A percentile compares a stretch with the other conserved stretches of the same genome.
Conservation (phyloP, 2,888 invertebrate genomes). For the Dilophus febrilis region DNA sequence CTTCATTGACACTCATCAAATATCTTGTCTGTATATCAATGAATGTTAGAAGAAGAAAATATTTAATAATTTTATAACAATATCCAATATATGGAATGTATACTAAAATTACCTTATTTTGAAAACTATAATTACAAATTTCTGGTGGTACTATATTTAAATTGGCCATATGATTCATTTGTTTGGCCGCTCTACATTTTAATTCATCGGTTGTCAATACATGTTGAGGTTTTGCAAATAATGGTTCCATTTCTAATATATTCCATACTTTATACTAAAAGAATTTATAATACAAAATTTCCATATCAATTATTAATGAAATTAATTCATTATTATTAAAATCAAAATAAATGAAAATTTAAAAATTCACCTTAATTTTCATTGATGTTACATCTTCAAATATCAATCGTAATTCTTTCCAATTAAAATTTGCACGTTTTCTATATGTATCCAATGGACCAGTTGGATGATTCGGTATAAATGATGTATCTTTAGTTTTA, state of each 20-base stretch:
- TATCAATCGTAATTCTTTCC: slow-evolving; percentile 66
- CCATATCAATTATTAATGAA: no score
- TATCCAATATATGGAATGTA: slow-evolving; percentile 5
- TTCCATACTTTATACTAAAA: slow-evolving; percentile 62
- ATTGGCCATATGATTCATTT: slow-evolving; percentile 47
- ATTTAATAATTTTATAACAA: background rate
- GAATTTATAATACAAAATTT: no score
- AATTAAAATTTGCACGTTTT: slow-evolving; percentile 63
- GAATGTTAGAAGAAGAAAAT: slow-evolving; percentile 2
- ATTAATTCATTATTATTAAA: no score
- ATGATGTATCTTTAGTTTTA: slow-evolving; percentile 33
- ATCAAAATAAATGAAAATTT: no score
- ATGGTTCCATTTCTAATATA: slow-evolving; percentile 57
- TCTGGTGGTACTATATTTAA: slow-evolving; percentile 46
- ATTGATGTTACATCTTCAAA: slow-evolving; percentile 63
- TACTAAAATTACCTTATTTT: slow-evolving; percentile 36
- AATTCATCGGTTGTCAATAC: slow-evolving; percentile 54
- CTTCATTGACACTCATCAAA: slow-evolving; percentile 61
- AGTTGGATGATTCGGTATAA: slow-evolving; percentile 45
- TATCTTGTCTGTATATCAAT: slow-evolving; percentile 40
- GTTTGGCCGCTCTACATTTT: slow-evolving; percentile 50
- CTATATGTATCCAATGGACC: slow-evolving; percentile 63
- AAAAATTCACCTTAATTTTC: slow-evolving; percentile 50
- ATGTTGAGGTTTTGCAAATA: slow-evolving; percentile 47
- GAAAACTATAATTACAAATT: slow-evolving; percentile 41